Percentiles rank a stretch among this genome's conserved stretches.
Conservation (phyloP, 2,888 invertebrate genomes). For the Eristalinus sepulchralis region DNA sequence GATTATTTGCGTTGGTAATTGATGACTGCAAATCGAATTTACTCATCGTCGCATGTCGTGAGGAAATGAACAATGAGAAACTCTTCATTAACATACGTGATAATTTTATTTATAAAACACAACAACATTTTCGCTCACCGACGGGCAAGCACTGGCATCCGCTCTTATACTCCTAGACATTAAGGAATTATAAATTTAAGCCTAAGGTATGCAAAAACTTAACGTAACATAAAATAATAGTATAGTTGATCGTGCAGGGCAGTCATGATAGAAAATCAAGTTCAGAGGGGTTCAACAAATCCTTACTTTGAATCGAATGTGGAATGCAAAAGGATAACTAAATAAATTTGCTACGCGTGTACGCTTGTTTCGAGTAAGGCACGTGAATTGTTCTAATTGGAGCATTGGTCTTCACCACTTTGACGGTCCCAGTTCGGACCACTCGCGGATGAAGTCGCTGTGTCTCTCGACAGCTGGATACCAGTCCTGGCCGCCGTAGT, state of each 20-base stretch:
- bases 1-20: background rate
- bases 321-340: background rate
- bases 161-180: conserved; percentile 24
- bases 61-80: background rate
- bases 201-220: conserved; percentile 37
- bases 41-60: background rate
- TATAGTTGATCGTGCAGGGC: conserved; percentile 55
- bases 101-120: background rate
- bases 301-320: background rate
- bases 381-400: conserved; percentile 4
- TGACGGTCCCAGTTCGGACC: conserved; percentile 86
- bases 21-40: background rate
- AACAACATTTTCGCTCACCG: background rate
- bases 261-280: conserved; percentile 40
- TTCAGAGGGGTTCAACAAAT: conserved; percentile 1
- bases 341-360: background rate
- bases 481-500: conserved; percentile 91
- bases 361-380: conserved; percentile 38
- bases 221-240: conserved; percentile 20
- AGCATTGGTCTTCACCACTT: conserved; percentile 78
- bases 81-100: background rate
- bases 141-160: conserved; percentile 15
- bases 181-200: conserved; percentile 17
- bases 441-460: conserved; percentile 85
- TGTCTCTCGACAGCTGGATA: conserved; percentile 86